A percentile compares a stretch with the other conserved stretches of the same genome.
Conservation (phyloP, 2,797 vertebrate genomes). For the Schizothorax lantsangensis region DNA sequence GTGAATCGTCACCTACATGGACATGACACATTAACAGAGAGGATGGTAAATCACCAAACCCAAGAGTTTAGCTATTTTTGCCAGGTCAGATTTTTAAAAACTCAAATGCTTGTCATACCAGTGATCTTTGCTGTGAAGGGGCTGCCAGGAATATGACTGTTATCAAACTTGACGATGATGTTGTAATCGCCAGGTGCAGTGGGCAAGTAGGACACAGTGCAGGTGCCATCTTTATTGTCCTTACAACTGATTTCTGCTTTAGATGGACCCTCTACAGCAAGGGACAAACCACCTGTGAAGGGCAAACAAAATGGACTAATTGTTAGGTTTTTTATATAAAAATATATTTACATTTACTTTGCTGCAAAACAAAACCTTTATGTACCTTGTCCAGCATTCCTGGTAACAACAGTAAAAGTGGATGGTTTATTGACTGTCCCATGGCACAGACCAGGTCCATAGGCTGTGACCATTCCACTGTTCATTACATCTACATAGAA, state of each 20-base stretch:
- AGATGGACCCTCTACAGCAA: conserved; percentile 95
- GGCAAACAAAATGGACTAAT: not conserved
- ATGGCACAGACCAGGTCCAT: conserved; percentile 92
- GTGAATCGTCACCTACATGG: conserved; percentile 88
- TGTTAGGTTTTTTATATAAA: not conserved
- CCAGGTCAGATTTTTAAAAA: not conserved
- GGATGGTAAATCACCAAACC: not conserved
- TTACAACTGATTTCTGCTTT: conserved; percentile 98
- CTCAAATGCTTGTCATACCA: conserved; percentile 73
- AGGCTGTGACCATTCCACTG: conserved; percentile 91
- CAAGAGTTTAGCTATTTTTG: not conserved
- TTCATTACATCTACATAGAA: conserved; percentile 94
- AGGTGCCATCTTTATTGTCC: conserved; percentile 97
- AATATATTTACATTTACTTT: not conserved
- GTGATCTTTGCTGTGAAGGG: conserved; percentile 97
- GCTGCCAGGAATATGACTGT: conserved; percentile 95
- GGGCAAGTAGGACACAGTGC: conserved; percentile 95
- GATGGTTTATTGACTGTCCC: conserved; percentile 94
- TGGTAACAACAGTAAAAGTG: conserved; percentile 94
- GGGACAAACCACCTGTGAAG: conserved; percentile 87
- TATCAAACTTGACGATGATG: conserved; percentile 95
- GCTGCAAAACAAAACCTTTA: not conserved
- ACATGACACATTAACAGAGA: not conserved
- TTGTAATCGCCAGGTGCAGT: conserved; percentile 94
- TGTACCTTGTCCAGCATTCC: conserved; percentile 94